phyloP scores from a whole-genome alignment of 1,140 invertebrate species.

The Adelges cooleyi region DNA sequence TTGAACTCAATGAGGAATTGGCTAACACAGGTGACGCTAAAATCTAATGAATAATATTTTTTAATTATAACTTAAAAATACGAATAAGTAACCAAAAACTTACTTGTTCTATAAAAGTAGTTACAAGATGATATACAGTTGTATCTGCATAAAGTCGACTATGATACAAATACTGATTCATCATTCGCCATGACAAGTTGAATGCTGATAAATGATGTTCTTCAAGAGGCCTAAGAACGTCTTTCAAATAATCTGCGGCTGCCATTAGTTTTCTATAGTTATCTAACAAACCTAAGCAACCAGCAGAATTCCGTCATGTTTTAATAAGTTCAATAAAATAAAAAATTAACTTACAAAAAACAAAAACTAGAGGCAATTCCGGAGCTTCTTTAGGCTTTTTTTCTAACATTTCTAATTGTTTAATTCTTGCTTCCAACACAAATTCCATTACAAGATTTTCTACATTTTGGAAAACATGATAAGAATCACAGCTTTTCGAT shows the following conservation, averaged over 20 bases:
- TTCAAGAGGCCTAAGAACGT: conserved; percentile 46
- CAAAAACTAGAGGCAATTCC: conserved; percentile 43
- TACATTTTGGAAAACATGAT: conserved; percentile 49
- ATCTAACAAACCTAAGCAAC: conserved; percentile 44
- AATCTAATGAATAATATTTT: neutral
- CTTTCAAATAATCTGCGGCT: conserved; percentile 44
- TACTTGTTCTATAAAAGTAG: conserved; percentile 45
- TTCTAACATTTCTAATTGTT: conserved; percentile 44
- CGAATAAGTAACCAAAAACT: conserved; percentile 32
- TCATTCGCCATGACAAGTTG: conserved; percentile 49
- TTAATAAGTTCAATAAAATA: neutral
- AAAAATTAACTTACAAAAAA: conserved; percentile 39
- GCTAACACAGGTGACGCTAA: conserved; percentile 14
- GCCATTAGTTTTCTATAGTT: conserved; percentile 49
- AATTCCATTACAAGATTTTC: conserved; percentile 51
- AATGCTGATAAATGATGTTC: conserved; percentile 46
- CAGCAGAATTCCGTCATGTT: neutral
- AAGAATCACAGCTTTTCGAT: conserved; percentile 47
- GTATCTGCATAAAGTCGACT: conserved; percentile 50
- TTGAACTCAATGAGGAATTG: conserved; percentile 6
- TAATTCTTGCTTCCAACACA: conserved; percentile 51
- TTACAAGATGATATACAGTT: conserved; percentile 47
- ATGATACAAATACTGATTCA: conserved; percentile 54
- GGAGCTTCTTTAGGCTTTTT: conserved; percentile 39
- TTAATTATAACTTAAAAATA: neutral